Conservation (phyloP, 1,140 invertebrate genomes). For the Nautilus pompilius region DNA sequence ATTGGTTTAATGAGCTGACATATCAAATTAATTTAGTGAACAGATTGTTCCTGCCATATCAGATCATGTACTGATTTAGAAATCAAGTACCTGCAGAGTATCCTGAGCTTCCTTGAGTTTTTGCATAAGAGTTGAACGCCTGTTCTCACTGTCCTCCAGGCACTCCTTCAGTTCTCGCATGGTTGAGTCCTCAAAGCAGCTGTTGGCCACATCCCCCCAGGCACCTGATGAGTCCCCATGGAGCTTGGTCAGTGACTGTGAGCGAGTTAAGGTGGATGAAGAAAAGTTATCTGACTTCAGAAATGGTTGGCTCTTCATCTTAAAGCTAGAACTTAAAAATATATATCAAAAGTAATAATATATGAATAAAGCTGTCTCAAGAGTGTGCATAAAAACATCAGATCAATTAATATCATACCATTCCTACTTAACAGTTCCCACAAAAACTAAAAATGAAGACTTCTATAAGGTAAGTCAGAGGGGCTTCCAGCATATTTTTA, state of each 20-base stretch:
- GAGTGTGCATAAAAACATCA: too few relatives aligned
- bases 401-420: too few relatives aligned
- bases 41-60: too few relatives aligned
- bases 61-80: too few relatives aligned
- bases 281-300: slow-evolving; percentile 18
- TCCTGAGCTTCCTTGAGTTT: slow-evolving; percentile 51
- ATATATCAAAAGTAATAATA: slow-evolving; percentile 7
- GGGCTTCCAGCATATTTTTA: too few relatives aligned
- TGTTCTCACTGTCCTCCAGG: slow-evolving; percentile 41
- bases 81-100: slow-evolving; percentile 44
- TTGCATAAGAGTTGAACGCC: slow-evolving; percentile 36
- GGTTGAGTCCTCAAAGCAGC: background rate
- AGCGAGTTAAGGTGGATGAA: slow-evolving; percentile 3
- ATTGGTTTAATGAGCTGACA: too few relatives aligned
- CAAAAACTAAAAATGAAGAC: too few relatives aligned
- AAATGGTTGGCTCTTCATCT: slow-evolving; percentile 16
- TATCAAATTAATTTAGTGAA: too few relatives aligned
- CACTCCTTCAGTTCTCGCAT: slow-evolving; percentile 5
- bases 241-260: slow-evolving; percentile 17
- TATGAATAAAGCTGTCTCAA: too few relatives aligned
- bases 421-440: too few relatives aligned
- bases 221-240: slow-evolving; percentile 2
- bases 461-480: too few relatives aligned
- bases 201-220: slow-evolving; percentile 13
- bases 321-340: slow-evolving; percentile 26